Conservation (phyloP, 2,797 vertebrate genomes). For the Neopelma chrysocephalum region DNA sequence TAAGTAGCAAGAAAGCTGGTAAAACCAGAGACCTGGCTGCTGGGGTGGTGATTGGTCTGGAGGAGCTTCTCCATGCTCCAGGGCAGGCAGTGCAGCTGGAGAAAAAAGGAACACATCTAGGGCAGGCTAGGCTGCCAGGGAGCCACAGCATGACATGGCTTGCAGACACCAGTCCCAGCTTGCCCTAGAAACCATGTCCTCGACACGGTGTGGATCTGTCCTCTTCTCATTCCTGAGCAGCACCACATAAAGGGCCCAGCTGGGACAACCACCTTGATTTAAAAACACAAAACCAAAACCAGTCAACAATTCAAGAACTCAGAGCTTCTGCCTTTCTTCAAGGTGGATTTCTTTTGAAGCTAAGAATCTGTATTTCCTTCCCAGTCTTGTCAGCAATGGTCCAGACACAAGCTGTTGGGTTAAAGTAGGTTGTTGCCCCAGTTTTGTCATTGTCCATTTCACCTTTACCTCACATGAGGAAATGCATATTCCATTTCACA, state of each 20-base stretch:
- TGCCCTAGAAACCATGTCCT: neutral
- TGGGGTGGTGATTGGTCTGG: neutral
- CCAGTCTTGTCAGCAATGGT: neutral
- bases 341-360: neutral
- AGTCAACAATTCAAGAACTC: neutral
- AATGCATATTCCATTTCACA: neutral
- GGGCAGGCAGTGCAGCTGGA: neutral
- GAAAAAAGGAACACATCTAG: neutral
- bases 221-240: neutral
- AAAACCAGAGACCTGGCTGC: neutral
- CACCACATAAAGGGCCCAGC: neutral
- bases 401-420: neutral
- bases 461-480: neutral
- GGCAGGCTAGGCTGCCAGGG: neutral
- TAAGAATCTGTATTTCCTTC: neutral
- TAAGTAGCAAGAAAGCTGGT: neutral
- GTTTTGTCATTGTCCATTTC: neutral
- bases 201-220: rapidly evolving
- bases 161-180: neutral
- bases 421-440: neutral
- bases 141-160: neutral
- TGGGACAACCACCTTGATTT: neutral
- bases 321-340: neutral
- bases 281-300: neutral
- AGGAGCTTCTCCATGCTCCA: neutral